These are phyloP conservation scores for Cephalotes varians DNA, from an alignment of 2,888 invertebrate species.

Conservation along the genomic window DNA sequence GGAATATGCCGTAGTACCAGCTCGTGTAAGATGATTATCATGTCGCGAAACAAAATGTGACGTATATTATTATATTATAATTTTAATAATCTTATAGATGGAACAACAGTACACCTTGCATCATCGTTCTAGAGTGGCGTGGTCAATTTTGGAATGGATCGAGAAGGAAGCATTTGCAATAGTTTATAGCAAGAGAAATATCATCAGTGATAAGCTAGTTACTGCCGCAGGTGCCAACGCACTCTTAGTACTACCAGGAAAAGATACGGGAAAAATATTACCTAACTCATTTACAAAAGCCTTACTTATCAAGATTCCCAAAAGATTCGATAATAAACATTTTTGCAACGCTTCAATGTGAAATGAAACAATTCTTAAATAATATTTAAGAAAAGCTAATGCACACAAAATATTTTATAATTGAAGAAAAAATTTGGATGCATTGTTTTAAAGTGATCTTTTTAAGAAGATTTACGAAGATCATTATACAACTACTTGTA, in stretches of 20 bases:
- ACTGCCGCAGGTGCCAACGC: not conserved
- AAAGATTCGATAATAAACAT: not conserved
- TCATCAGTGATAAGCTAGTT: not conserved
- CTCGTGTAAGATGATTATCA: not conserved
- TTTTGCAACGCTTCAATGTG: no score
- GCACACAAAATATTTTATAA: no score
- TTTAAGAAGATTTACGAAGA: not conserved
- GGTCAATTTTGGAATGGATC: not conserved
- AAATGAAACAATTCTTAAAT: no score
- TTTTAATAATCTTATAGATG: not conserved
- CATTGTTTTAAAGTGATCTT: not conserved
- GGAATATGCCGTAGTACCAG: not conserved
- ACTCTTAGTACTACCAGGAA: not conserved
- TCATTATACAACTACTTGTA: not conserved
- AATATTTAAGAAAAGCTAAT: no score
- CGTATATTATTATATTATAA: not conserved
- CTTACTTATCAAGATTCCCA: not conserved
- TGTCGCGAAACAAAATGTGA: not conserved
- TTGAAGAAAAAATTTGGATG: not conserved
- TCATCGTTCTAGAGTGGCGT: not conserved
- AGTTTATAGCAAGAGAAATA: not conserved
- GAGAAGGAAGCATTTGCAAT: not conserved
- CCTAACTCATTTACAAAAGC: not conserved
- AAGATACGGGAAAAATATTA: accelerated
- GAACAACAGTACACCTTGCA: not conserved